Evolutionary conservation across 2,888 invertebrate genomes (phyloP).

Genomic region (Dolomedes plantarius): DNA sequence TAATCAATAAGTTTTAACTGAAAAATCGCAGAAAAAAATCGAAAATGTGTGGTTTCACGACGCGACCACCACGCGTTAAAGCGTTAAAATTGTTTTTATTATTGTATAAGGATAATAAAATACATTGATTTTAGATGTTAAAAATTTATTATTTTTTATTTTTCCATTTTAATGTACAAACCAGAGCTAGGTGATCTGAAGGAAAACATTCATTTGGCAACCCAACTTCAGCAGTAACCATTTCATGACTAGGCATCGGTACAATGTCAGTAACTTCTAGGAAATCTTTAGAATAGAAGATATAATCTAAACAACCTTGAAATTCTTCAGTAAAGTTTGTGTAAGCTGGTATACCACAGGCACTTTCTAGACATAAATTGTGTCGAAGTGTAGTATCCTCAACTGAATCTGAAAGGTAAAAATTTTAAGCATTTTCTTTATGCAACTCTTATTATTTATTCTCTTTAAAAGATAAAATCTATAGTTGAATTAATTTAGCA

Average conservation of each 20-base stretch:
- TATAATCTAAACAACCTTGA: slow-evolving; percentile 92
- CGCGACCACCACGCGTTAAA: too few species aligned
- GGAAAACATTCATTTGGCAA: slow-evolving; percentile 93
- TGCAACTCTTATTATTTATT: too few species aligned
- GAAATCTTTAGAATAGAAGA: slow-evolving; percentile 81
- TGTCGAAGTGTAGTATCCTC: slow-evolving; percentile 82
- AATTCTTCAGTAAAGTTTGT: slow-evolving; percentile 91
- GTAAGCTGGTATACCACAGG: slow-evolving; percentile 88
- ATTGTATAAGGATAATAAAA: too few species aligned
- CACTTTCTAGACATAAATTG: slow-evolving; percentile 83
- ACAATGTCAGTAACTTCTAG: slow-evolving; percentile 79
- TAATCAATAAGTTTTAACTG: too few species aligned
- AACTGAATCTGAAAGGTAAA: slow-evolving; percentile 41
- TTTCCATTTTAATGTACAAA: slow-evolving; percentile 84
- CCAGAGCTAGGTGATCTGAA: slow-evolving; percentile 93
- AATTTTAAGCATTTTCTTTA: too few species aligned
- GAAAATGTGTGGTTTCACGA: too few species aligned
- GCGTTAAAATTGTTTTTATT: too few species aligned
- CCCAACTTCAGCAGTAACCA: slow-evolving; percentile 84
- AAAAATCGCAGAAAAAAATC: too few species aligned
- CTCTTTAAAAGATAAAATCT: too few species aligned
- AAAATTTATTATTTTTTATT: not conserved
- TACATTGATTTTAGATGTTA: not conserved
- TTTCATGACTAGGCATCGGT: slow-evolving; percentile 87
- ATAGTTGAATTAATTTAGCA: too few species aligned